Evolutionary conservation across 2,888 invertebrate genomes (phyloP).

Genomic region (Pandemis heparana): DNA sequence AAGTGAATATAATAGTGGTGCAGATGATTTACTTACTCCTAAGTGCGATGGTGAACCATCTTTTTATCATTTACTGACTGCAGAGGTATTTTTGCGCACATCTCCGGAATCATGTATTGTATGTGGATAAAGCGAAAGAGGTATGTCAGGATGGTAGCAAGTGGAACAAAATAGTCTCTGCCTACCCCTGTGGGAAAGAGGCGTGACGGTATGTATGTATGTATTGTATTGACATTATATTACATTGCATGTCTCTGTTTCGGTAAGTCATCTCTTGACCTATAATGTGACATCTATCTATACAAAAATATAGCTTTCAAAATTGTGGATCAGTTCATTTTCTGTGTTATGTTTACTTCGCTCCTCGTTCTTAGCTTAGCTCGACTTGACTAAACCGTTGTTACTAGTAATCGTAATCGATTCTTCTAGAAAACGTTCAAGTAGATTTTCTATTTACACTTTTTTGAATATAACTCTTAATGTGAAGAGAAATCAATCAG

Average conservation of each 20-base stretch:
- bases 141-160: too few relatives aligned
- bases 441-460: not conserved
- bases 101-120: too few relatives aligned
- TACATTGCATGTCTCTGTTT: not conserved
- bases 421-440: constrained; percentile 15
- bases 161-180: too few relatives aligned
- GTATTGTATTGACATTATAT: not conserved
- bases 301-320: constrained; percentile 10
- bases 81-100: too few relatives aligned
- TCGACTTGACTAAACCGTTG: constrained; percentile 13
- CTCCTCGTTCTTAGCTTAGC: constrained; percentile 1
- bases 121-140: too few relatives aligned
- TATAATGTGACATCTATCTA: constrained; percentile 36
- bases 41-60: too few relatives aligned
- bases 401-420: not conserved
- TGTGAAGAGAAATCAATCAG: not conserved
- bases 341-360: constrained; percentile 8
- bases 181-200: too few relatives aligned
- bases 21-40: too few relatives aligned
- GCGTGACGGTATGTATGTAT: too few relatives aligned
- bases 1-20: too few relatives aligned
- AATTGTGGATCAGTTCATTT: not conserved
- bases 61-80: too few relatives aligned
- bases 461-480: not conserved
- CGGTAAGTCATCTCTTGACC: constrained; percentile 8